Conservation (phyloP, 2,797 vertebrate species). For the Pantherophis vulpinus region DNA sequence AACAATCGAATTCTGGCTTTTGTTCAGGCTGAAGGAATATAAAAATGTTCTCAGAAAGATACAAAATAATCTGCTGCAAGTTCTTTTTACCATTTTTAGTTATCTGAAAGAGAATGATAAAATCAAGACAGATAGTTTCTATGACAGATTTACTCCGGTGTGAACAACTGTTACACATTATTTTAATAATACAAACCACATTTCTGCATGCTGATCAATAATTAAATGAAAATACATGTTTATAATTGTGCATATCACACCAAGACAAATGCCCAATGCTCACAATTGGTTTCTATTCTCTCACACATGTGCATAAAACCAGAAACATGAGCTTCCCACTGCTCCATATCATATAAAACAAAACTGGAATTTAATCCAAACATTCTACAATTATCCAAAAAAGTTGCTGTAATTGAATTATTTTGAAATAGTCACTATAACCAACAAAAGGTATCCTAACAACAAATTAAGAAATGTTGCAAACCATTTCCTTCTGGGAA, state of each 20-base stretch:
- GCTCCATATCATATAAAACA: not conserved
- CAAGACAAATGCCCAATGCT: not conserved
- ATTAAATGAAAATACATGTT: not conserved
- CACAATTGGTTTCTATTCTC: not conserved
- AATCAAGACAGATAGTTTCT: not conserved
- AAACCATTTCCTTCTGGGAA: slow-evolving; percentile 63
- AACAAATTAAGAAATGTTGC: slow-evolving; percentile 48
- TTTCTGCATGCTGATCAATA: not conserved
- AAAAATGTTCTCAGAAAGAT: not conserved
- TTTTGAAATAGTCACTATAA: slow-evolving; percentile 33
- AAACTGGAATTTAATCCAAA: slow-evolving; percentile 4
- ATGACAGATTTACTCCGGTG: not conserved
- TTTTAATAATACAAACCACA: not conserved
- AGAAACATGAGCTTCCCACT: not conserved
- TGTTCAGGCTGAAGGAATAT: not conserved
- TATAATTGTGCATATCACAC: not conserved
- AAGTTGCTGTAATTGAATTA: slow-evolving; percentile 47
- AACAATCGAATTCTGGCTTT: not conserved
- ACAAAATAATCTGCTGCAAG: not conserved
- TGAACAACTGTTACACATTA: not conserved
- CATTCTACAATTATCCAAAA: slow-evolving; percentile 26
- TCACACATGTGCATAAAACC: not conserved
- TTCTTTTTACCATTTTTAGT: not conserved
- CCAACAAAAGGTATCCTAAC: slow-evolving; percentile 50
- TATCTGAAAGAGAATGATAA: not conserved